Evolutionary conservation across 2,797 vertebrate genomes (phyloP), one percentile per base, ranked within the genome.

Genomic region (Pseudochirops corinnae): DNA sequence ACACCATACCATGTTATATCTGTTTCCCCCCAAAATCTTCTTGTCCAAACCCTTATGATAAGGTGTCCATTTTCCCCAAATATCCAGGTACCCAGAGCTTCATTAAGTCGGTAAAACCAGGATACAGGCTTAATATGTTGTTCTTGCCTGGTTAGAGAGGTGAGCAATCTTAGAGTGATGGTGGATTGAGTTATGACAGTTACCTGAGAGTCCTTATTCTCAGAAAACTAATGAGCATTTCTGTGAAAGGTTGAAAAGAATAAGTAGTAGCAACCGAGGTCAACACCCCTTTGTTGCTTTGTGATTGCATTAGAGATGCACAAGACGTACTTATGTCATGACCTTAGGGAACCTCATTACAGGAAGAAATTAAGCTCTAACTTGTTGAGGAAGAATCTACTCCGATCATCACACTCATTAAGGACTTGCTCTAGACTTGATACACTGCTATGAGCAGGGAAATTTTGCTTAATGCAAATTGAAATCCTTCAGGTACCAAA

Each of bases 141-240:
- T 90, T 94, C 18, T 94, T 94, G 1, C 14, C 60, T 96, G 93
- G n/a, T 60, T 96, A 96, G 91, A 93, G 93, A 95, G 96, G 55
- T 82, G 55, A 0, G 33, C 57, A 0, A 2, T 96, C 95, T 95
- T 96, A 97, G 74, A 82, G 93, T 93, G 28, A 55, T 33, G 90
- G 92, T 91, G 94, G 74, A 62, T 93, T 97, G 60, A 11, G 1
- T 57, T 97, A 95, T 5, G 4, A 50, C 94, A 95, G 90, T 96
- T 95, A 91, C 93, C 95, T 97, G 56, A 74, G 11, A 53, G 95
- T 97, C 97, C 98, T 98, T 93, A 56, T 97, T 97, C 97, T 96
- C 57, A 28, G 39, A 97, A 97, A 98, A 97, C 93, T 96, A 96
- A 96, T 93, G 91, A 96, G 58, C 55, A 96, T 96, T 92, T 96